phyloP scores from a whole-genome alignment of 2,888 invertebrate species.

The Hipparchia semele region DNA sequence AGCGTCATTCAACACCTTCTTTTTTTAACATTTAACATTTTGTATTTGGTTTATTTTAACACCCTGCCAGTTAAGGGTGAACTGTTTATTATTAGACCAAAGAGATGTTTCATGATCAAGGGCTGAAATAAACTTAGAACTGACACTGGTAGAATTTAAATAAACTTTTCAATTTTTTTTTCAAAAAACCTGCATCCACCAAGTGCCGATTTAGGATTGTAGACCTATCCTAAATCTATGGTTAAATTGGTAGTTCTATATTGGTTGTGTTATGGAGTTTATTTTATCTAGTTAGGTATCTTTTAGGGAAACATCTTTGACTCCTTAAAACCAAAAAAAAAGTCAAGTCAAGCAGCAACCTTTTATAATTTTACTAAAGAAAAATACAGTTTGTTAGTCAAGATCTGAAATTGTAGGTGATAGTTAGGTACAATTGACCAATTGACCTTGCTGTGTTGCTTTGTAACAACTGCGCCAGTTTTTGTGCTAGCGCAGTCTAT shows the following conservation, averaged over 20 bases:
- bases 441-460: slow-evolving; percentile 13
- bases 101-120: neutral
- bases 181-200: too few species aligned
- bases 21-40: neutral
- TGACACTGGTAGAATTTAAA: too few species aligned
- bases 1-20: neutral
- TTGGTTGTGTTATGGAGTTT: too few species aligned
- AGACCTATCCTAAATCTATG: too few species aligned
- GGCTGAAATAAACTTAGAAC: too few species aligned
- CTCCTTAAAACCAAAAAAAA: too few species aligned
- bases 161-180: too few species aligned
- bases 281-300: too few species aligned
- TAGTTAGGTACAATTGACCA: neutral
- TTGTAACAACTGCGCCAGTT: slow-evolving; percentile 11
- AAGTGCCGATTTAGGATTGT: too few species aligned
- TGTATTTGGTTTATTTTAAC: slow-evolving; percentile 8
- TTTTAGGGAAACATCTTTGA: too few species aligned
- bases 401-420: slow-evolving; percentile 9
- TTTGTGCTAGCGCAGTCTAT: neutral
- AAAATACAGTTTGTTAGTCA: neutral
- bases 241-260: too few species aligned
- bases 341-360: neutral
- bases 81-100: slow-evolving; percentile 3
- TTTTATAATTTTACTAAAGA: neutral
- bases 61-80: neutral